Conservation (phyloP, 2,113 vertebrate species). For the Proterorhinus semilunaris region DNA sequence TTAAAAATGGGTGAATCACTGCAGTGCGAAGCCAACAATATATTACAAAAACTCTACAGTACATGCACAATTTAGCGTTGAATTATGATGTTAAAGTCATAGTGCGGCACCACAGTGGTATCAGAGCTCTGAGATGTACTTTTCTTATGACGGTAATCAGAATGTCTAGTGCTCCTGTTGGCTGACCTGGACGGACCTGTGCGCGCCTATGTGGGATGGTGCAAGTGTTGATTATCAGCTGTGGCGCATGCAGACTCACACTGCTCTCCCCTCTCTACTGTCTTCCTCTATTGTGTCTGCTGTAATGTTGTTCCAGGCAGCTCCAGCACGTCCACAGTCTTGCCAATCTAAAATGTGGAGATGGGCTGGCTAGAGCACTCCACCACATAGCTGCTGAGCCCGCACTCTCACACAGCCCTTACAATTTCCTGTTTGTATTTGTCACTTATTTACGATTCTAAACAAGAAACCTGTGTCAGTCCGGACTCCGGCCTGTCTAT, state of each 20-base stretch:
- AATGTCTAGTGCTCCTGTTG: not conserved
- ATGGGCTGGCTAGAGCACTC: constrained; percentile 35
- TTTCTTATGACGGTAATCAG: not conserved
- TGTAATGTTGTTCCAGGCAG: constrained; percentile 47
- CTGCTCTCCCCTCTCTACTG: not conserved
- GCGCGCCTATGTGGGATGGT: not conserved
- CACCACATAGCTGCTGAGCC: constrained; percentile 40
- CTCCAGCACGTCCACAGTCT: constrained; percentile 49
- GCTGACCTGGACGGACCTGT: constrained; percentile 4
- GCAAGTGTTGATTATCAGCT: not conserved
- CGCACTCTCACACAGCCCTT: constrained; percentile 34
- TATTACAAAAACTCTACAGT: too few species aligned
- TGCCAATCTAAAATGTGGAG: constrained; percentile 20
- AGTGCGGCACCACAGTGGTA: too few species aligned
- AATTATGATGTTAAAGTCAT: too few species aligned
- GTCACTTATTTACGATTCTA: constrained; percentile 48
- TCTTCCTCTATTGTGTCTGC: constrained; percentile 17
- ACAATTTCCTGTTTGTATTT: constrained; percentile 22
- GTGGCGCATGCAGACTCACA: not conserved
- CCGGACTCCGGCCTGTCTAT: constrained; percentile 2
- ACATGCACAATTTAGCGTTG: too few species aligned
- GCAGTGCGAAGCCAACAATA: too few species aligned
- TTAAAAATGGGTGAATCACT: too few species aligned
- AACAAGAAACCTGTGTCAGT: constrained; percentile 27
- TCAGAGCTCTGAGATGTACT: not conserved